phyloP scores from a whole-genome alignment of 1,140 invertebrate genomes.

The Helicoverpa zea region DNA sequence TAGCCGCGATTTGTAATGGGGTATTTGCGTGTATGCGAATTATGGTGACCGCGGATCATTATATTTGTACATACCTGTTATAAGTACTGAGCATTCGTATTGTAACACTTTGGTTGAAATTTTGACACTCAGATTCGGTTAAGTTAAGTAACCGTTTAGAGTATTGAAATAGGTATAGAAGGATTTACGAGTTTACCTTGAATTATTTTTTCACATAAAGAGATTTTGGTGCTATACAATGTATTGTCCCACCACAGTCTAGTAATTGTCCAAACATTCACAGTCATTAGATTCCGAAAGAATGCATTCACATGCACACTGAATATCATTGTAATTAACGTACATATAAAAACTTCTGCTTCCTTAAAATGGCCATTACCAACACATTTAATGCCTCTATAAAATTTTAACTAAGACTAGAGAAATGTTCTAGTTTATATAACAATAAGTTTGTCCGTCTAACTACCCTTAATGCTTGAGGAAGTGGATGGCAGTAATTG shows the following conservation, averaged over 20 bases:
- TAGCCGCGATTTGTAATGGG: slow-evolving; percentile 20
- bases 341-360: background rate
- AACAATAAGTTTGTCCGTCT: background rate
- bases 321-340: background rate
- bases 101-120: background rate
- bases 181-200: no score
- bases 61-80: background rate
- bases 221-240: no score
- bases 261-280: no score
- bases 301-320: background rate
- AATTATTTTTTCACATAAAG: no score
- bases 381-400: slow-evolving; percentile 6
- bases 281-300: no score
- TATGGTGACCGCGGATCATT: background rate
- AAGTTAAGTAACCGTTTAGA: no score
- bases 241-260: no score
- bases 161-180: no score
- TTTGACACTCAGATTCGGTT: background rate
- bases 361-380: background rate
- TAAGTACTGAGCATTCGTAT: background rate
- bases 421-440: slow-evolving; percentile 12
- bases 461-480: slow-evolving; percentile 2
- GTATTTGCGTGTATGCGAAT: slow-evolving; percentile 6
- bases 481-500: slow-evolving; percentile 11
- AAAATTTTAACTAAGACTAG: background rate